Percentiles rank a stretch among this genome's conserved stretches.
phyloP scores from a whole-genome alignment of 2,113 vertebrate genomes.

The Myrmophylax atrothorax region DNA sequence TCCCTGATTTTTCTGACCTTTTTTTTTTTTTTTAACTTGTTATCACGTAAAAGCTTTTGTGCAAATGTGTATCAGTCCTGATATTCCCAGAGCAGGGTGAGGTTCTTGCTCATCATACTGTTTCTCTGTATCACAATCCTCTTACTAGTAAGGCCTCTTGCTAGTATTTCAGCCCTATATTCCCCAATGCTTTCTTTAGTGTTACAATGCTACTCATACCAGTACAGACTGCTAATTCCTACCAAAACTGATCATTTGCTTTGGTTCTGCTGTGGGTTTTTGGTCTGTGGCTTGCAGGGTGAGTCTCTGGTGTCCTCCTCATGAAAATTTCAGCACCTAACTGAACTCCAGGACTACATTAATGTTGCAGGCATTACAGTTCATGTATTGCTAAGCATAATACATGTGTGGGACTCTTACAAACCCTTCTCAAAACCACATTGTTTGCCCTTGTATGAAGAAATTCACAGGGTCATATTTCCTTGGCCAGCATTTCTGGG shows the following conservation, averaged over 20 bases:
- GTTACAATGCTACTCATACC: neutral
- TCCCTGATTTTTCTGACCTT: neutral
- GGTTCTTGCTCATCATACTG: neutral
- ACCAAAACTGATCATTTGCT: neutral
- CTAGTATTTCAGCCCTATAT: neutral
- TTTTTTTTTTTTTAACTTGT: neutral
- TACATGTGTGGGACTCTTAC: accelerated
- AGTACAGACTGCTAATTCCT: neutral
- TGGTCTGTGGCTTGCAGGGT: neutral
- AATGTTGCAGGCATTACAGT: neutral
- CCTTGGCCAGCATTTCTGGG: neutral
- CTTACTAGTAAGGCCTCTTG: neutral
- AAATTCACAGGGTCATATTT: neutral
- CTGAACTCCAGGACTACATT: neutral
- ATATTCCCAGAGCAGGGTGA: neutral
- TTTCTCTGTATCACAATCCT: neutral
- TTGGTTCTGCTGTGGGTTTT: neutral
- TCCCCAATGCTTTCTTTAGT: neutral
- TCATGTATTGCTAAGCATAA: neutral
- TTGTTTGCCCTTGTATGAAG: neutral
- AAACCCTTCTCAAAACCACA: neutral
- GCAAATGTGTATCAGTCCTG: neutral
- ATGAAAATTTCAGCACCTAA: neutral
- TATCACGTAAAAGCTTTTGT: neutral
- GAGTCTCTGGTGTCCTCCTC: neutral